Percentiles rank a stretch among this genome's conserved stretches.
Conservation (phyloP, 2,113 vertebrate species). For the Dipodomys merriami region DNA sequence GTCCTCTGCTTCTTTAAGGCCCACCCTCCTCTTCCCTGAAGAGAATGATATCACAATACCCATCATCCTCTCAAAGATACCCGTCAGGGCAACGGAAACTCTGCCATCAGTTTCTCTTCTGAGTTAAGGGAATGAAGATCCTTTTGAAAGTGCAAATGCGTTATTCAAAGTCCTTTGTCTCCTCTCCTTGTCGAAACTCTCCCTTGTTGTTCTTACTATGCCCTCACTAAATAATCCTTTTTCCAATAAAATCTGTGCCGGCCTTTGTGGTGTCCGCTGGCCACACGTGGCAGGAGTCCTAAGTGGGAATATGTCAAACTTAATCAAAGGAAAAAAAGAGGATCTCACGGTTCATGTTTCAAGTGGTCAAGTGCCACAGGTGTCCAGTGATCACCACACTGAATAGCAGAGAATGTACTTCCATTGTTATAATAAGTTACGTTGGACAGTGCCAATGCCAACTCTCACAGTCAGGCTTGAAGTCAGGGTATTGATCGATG, state of each 20-base stretch:
- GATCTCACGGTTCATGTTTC: neutral
- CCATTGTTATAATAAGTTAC: neutral
- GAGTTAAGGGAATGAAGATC: neutral
- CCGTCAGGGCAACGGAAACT: neutral
- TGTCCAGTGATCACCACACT: no score
- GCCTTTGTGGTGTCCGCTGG: neutral
- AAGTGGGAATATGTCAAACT: neutral
- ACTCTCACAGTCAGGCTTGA: no score
- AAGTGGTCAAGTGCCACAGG: neutral
- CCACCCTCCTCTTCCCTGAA: neutral
- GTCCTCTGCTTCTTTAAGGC: no score
- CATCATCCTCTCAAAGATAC: no score
- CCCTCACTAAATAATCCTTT: neutral
- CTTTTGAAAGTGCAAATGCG: neutral
- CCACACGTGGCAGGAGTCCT: neutral
- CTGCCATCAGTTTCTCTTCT: no score
- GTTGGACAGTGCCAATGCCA: no score
- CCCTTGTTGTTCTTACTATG: no score
- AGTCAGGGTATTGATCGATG: neutral
- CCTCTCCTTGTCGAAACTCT: neutral
- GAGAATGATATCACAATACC: neutral
- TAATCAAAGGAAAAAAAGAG: neutral
- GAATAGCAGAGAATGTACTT: fast-evolving
- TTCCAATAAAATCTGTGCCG: neutral
- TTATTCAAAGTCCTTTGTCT: neutral